Conservation (phyloP, 2,113 vertebrate species). For the Suricata suricatta region DNA sequence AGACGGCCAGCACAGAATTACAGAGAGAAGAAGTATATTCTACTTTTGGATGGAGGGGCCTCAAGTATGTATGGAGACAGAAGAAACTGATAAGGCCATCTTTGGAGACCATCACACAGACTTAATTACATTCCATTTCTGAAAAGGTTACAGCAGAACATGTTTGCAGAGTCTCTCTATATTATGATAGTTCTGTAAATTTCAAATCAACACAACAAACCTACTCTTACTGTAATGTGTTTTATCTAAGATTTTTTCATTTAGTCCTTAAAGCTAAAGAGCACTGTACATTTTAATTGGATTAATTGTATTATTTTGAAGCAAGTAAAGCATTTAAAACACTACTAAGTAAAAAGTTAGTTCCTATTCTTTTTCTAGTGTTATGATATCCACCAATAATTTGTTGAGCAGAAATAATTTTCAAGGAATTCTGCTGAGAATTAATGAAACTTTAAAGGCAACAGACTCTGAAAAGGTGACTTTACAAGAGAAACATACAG, state of each 20-base stretch:
- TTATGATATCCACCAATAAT: not conserved
- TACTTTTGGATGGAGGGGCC: not conserved
- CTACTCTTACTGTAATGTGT: not conserved
- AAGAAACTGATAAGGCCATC: not conserved
- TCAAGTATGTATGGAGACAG: not conserved
- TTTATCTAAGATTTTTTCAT: not conserved
- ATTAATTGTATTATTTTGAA: not conserved
- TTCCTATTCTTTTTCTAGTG: not conserved
- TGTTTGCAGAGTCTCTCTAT: not conserved
- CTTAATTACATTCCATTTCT: not conserved
- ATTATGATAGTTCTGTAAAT: not conserved
- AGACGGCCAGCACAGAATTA: not conserved
- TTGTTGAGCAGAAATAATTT: not conserved
- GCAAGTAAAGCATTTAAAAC: constrained; percentile 13
- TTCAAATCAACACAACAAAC: not conserved
- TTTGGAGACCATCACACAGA: not conserved
- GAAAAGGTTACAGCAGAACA: not conserved
- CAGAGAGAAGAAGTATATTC: not conserved
- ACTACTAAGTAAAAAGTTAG: not conserved
- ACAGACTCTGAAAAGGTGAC: not conserved
- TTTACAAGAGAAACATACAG: not conserved
- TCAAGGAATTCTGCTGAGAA: not conserved
- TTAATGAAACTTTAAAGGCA: not conserved
- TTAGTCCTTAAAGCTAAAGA: constrained; percentile 20
- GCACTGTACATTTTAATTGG: not conserved